Base-by-base conservation (phyloP, 2,113 vertebrate genomes). In the Stigmatopora nigra region DNA sequence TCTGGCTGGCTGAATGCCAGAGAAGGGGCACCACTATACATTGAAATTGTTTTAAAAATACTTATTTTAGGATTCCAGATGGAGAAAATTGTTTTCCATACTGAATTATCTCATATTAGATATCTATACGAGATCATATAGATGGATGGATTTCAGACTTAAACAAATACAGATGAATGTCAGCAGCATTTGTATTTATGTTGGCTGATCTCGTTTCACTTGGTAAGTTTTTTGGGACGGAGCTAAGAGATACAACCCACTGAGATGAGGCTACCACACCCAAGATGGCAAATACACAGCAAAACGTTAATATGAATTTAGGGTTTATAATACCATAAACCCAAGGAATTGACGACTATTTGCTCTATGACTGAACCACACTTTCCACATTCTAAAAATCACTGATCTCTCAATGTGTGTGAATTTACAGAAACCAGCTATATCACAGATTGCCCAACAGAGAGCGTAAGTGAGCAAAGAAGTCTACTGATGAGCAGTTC, bases 381-480 rank as follows among this genome's bases (percentile, higher is more conserved):
- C 76, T 72, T 61, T 75, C 67, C 69, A 75, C 63, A 60, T 53
- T 15, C 31, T 9, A 19, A 56, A 52, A 58, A 48, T 16, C 64
- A 20, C 44, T 61, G 38, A 76, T 19, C 25, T 31, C 25, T 31
- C 25, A 31, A 31, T 3, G 25, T 31, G 25, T 4, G 55, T 46
- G 35, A 64, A 58, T 58, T 68, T 57, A 63, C 62, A 51, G 67
- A 64, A 8, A 14, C n/a, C 68, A 56, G 69, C 58, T 70, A 65
- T 76, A 72, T 64, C 58, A 56, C 73, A 49, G 56, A 81, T 44
- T 45, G 77, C 64, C 88, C 90, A 91, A 91, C 86, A 89, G 89
- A 82, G 87, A 88, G 89, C 31, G 87, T 66, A 36, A 87, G 81
- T 82, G 90, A 89, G 88, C 75, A 85, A 74, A 66, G 55, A 35